Evolutionary conservation across 2,888 invertebrate genomes (phyloP).

Genomic region (Cyaniris semiargus): DNA sequence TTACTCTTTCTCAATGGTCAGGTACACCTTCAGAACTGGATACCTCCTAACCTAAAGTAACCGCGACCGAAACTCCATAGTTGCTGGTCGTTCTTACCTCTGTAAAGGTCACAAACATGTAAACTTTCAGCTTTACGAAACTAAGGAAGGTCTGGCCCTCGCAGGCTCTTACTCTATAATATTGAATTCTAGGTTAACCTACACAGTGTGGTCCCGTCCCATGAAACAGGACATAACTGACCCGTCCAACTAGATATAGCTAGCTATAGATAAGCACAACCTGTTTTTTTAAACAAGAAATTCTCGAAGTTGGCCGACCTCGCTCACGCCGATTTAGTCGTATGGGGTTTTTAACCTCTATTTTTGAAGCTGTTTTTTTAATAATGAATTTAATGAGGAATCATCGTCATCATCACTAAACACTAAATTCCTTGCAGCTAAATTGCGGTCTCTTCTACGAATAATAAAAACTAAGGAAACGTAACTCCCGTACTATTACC

Average conservation of each 20-base stretch:
- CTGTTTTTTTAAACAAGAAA: background rate
- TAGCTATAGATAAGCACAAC: background rate
- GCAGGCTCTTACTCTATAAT: too few species aligned
- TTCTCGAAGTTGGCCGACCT: background rate
- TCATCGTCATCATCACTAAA: background rate
- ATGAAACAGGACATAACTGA: slow-evolving; percentile 36
- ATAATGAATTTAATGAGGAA: background rate
- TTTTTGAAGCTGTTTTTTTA: background rate
- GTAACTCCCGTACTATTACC: too few species aligned
- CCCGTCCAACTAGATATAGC: slow-evolving; percentile 35
- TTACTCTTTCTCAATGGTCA: too few species aligned
- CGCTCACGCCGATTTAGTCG: background rate
- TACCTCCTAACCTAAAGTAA: too few species aligned
- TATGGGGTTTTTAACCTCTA: background rate
- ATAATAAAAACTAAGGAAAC: too few species aligned
- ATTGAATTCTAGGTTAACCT: slow-evolving; percentile 10
- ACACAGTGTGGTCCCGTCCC: background rate
- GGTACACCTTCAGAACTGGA: too few species aligned
- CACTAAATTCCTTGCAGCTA: background rate
- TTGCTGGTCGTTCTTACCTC: too few species aligned
- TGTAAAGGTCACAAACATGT: too few species aligned
- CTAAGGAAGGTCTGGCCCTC: too few species aligned
- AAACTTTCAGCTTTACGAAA: too few species aligned
- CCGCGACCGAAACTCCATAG: too few species aligned
- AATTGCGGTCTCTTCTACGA: too few species aligned